Conservation (phyloP, 1,140 invertebrate species). For the Pemphigus obesinymphae region DNA sequence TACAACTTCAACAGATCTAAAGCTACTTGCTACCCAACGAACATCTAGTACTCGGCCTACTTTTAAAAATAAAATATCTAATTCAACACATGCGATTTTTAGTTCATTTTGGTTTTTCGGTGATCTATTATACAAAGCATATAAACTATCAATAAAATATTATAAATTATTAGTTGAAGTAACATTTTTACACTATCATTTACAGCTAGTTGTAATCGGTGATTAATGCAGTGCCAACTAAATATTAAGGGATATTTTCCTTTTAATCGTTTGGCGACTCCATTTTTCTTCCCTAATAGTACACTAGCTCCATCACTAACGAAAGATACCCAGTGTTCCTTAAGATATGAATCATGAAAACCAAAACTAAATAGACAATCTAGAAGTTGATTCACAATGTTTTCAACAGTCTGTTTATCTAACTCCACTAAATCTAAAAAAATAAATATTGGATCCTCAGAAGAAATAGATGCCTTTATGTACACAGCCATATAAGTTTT, state of each 20-base stretch:
- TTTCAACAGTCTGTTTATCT: neutral
- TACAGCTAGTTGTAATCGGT: neutral
- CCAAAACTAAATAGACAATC: neutral
- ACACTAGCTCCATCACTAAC: too few species aligned
- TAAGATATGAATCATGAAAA: neutral
- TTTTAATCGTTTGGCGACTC: neutral
- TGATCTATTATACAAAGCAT: neutral
- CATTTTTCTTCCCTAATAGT: conserved; percentile 1
- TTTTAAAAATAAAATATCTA: neutral
- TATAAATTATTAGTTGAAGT: neutral
- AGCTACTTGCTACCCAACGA: neutral
- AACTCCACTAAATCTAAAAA: neutral
- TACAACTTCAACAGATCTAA: neutral
- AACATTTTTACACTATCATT: neutral
- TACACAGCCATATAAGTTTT: neutral
- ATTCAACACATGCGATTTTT: neutral
- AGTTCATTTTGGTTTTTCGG: neutral
- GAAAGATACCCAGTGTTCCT: too few species aligned
- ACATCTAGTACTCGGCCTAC: neutral
- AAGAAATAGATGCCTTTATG: neutral
- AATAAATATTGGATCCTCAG: neutral
- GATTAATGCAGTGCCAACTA: neutral
- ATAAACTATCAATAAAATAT: neutral
- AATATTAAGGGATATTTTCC: neutral
- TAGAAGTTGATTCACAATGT: neutral